Conservation (phyloP, 2,888 invertebrate species). For the Acronicta psi region DNA sequence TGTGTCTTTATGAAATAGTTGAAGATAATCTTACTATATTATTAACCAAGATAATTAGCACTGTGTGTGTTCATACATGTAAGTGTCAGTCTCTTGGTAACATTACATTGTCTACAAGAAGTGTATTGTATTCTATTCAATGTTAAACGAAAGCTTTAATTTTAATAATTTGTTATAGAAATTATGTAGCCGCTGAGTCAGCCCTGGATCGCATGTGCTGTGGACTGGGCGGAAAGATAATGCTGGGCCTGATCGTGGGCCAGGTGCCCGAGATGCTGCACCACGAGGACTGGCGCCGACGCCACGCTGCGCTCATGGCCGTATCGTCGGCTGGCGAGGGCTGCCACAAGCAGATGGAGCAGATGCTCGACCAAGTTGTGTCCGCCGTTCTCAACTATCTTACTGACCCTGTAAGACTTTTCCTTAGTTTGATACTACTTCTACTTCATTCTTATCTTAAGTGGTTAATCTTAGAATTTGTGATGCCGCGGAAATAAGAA, state of each 20-base stretch:
- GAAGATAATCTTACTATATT: conserved; percentile 75
- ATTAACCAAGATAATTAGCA: conserved; percentile 85
- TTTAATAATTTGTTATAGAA: conserved; percentile 87
- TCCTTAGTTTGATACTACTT: too few relatives aligned
- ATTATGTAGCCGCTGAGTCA: conserved; percentile 98
- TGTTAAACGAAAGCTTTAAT: background rate
- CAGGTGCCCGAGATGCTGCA: conserved; percentile 96
- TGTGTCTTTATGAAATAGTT: conserved; percentile 62
- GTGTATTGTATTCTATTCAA: background rate
- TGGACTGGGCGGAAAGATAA: conserved; percentile 97
- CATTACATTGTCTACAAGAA: conserved; percentile 50
- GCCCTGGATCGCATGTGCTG: conserved; percentile 99
- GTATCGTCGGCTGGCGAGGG: conserved; percentile 99
- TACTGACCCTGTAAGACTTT: conserved; percentile 92
- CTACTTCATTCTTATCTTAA: too few relatives aligned
- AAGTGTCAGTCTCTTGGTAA: conserved; percentile 85
- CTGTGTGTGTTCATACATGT: conserved; percentile 72
- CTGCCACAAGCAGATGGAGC: conserved; percentile 99
- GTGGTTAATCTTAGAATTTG: too few relatives aligned
- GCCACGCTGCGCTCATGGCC: conserved; percentile 99
- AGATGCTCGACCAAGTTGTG: conserved; percentile 97
- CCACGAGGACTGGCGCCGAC: conserved; percentile 94
- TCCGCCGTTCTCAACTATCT: conserved; percentile 96
- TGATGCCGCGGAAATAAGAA: too few relatives aligned
- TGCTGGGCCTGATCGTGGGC: conserved; percentile 96